phyloP scores from a whole-genome alignment of 2,797 vertebrate genomes.

The Melanotaenia pygmaea region DNA sequence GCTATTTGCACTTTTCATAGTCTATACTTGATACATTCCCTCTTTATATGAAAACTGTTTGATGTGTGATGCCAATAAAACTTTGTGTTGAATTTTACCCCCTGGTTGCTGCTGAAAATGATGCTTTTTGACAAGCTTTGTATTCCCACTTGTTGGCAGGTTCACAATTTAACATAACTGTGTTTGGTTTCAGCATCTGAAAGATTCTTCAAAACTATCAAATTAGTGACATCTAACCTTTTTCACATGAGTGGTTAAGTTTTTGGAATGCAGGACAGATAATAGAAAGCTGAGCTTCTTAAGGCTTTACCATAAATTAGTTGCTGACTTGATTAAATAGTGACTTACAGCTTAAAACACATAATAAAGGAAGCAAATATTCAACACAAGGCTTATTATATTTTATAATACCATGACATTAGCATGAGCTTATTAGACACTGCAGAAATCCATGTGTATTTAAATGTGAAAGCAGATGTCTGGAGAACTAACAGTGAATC shows the following conservation, averaged over 20 bases:
- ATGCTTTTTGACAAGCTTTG: not conserved
- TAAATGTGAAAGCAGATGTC: not conserved
- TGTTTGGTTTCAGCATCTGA: not conserved
- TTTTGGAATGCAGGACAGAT: not conserved
- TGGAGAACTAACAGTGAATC: not conserved
- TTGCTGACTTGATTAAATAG: not conserved
- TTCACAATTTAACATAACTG: constrained; percentile 19
- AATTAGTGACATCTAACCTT: not conserved
- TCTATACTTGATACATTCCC: constrained; percentile 99
- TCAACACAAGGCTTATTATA: not conserved
- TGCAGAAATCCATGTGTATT: not conserved
- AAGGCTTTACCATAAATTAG: not conserved
- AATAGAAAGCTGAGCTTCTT: not conserved
- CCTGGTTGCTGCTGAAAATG: constrained; percentile 1
- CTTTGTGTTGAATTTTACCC: constrained; percentile 79
- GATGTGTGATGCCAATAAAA: constrained; percentile 96
- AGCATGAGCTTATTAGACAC: not conserved
- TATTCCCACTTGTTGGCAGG: not conserved
- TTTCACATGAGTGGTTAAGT: not conserved
- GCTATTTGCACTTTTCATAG: constrained; percentile 99
- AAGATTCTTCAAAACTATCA: not conserved
- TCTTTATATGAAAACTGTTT: constrained; percentile 96
- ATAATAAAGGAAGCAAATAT: not conserved
- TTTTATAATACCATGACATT: not conserved
- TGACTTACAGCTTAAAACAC: not conserved